These are phyloP conservation scores for Mobula birostris DNA, from an alignment of 2,113 vertebrate genomes.

Conservation along the genomic window DNA sequence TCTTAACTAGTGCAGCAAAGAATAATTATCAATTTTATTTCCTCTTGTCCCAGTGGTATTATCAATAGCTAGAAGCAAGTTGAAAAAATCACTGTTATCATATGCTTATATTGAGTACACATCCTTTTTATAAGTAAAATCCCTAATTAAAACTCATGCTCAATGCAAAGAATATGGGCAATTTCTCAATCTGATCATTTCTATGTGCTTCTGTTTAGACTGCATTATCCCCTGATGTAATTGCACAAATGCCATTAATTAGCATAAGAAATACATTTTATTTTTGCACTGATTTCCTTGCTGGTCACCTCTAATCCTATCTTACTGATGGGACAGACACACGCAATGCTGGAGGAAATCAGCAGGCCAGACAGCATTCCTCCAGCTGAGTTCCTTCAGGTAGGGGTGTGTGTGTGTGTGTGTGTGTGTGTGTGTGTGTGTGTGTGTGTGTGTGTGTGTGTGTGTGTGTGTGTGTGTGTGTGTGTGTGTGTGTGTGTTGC, in stretches of 20 bases:
- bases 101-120: not conserved
- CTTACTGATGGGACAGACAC: not conserved
- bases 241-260: not conserved
- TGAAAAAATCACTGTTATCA: not conserved
- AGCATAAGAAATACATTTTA: not conserved
- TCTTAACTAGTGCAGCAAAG: not conserved
- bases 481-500: too few species aligned
- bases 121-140: not conserved
- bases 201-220: not conserved
- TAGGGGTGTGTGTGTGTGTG: too few species aligned
- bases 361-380: too few species aligned
- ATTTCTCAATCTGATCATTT: not conserved
- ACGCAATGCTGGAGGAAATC: too few species aligned
- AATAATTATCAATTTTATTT: not conserved
- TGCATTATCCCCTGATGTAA: not conserved
- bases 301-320: not conserved
- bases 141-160: not conserved
- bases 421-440: too few species aligned
- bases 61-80: not conserved
- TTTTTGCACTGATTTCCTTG: not conserved
- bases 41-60: not conserved
- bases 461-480: too few species aligned
- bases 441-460: too few species aligned
- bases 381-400: too few species aligned
- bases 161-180: not conserved